These are phyloP conservation scores for Drosophila quasianomalipes DNA, from an alignment of 2,888 invertebrate genomes.

Conservation along the genomic window DNA sequence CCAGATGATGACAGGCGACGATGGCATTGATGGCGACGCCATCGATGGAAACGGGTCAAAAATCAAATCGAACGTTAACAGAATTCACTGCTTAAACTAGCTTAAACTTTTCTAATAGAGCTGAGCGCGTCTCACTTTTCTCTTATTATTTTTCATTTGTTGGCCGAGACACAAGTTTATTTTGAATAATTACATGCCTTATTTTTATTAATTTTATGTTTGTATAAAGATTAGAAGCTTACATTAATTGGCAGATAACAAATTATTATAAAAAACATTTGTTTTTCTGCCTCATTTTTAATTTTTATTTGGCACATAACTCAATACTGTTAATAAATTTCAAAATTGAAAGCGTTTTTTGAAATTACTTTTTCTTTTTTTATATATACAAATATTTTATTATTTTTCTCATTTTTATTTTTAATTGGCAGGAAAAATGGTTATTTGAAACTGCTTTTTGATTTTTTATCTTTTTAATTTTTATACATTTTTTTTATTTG, in stretches of 20 bases:
- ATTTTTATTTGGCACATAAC: background rate
- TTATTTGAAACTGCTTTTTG: background rate
- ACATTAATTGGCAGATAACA: background rate
- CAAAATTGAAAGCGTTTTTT: background rate
- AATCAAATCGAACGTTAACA: conserved; percentile 20
- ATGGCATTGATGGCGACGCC: background rate
- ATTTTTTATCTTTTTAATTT: background rate
- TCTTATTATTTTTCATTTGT: background rate
- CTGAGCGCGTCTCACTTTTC: conserved; percentile 1
- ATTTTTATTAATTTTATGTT: background rate
- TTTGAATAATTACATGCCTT: background rate
- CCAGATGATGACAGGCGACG: background rate
- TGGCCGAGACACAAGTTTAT: background rate
- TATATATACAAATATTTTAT: background rate
- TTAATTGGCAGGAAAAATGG: background rate
- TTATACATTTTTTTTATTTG: background rate
- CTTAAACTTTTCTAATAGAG: background rate
- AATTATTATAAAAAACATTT: background rate
- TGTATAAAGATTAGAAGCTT: background rate
- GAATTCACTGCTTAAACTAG: conserved; percentile 33
- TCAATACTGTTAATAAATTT: background rate
- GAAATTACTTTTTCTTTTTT: background rate
- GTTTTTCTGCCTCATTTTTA: background rate
- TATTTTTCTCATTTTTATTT: background rate
- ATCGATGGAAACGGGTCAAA: conserved; percentile 12